Conservation (phyloP, 2,888 invertebrate species). For the Galeopsomyia nigrocyanea region DNA sequence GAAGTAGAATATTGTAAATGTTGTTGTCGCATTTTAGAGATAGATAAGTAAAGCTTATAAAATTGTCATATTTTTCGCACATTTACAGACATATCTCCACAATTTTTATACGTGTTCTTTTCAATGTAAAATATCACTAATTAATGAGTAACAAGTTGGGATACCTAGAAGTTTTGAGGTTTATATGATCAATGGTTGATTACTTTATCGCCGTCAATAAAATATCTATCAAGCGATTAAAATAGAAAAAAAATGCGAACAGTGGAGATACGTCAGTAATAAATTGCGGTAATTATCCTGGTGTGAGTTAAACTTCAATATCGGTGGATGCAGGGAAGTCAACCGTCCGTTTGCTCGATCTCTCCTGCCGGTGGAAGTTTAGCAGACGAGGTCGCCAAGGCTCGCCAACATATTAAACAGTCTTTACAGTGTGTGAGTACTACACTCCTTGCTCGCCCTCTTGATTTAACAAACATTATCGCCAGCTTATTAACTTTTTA, state of each 20-base stretch:
- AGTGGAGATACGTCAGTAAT: conserved; percentile 51
- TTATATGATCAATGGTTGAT: too few species aligned
- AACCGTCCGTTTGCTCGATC: conserved; percentile 59
- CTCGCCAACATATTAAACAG: conserved; percentile 84
- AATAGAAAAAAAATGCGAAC: neutral
- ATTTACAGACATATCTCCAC: conserved; percentile 35
- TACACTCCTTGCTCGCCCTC: conserved; percentile 32
- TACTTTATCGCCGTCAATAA: too few species aligned
- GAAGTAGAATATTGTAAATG: conserved; percentile 15
- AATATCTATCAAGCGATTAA: too few species aligned
- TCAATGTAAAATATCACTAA: too few species aligned
- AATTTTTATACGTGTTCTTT: neutral
- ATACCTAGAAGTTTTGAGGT: too few species aligned
- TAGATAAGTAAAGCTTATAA: conserved; percentile 28
- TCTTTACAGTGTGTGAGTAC: conserved; percentile 72
- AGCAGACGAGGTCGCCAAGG: conserved; percentile 88
- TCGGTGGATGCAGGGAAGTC: conserved; percentile 63
- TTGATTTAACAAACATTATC: conserved; percentile 38
- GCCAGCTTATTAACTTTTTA: conserved; percentile 36
- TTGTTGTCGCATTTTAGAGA: conserved; percentile 13
- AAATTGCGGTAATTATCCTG: conserved; percentile 54
- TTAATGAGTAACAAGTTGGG: too few species aligned
- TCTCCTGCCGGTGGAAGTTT: conserved; percentile 69
- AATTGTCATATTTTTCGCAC: conserved; percentile 22
- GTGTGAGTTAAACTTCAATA: conserved; percentile 62